Evolutionary conservation across 2,113 vertebrate genomes (phyloP).

Genomic region (Theristicus caerulescens): DNA sequence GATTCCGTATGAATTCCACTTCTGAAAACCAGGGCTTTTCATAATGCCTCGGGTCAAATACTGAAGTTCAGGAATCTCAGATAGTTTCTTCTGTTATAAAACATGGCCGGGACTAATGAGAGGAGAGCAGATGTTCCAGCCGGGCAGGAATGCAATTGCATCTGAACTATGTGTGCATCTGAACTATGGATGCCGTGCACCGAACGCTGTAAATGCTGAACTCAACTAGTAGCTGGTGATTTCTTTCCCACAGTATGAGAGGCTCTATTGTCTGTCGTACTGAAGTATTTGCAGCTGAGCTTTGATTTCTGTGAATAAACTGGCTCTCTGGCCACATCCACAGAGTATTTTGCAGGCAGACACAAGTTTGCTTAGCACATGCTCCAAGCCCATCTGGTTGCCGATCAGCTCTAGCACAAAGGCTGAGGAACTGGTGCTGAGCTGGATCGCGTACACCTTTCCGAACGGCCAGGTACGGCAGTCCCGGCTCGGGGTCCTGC

Average conservation of each 20-base stretch:
- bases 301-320: not conserved
- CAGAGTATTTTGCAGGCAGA: not conserved
- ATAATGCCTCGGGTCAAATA: not conserved
- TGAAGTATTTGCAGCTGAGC: conserved; percentile 30
- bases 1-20: not conserved
- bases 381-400: accelerated
- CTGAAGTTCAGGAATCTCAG: not conserved
- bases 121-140: conserved; percentile 23
- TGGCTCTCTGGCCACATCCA: not conserved
- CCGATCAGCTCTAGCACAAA: not conserved
- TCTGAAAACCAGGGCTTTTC: not conserved
- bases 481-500: not conserved
- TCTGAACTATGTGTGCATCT: not conserved
- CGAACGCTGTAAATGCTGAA: not conserved
- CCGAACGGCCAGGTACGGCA: not conserved
- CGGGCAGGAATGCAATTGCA: not conserved
- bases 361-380: not conserved
- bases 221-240: not conserved
- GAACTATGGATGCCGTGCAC: not conserved
- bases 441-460: not conserved
- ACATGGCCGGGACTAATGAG: not conserved
- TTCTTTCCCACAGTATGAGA: not conserved
- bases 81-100: conserved; percentile 32
- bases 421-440: not conserved
- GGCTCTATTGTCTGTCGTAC: not conserved